These are phyloP conservation scores for Thalassaphorura encarpata DNA, from an alignment of 1,140 invertebrate genomes.

Conservation along the genomic window DNA sequence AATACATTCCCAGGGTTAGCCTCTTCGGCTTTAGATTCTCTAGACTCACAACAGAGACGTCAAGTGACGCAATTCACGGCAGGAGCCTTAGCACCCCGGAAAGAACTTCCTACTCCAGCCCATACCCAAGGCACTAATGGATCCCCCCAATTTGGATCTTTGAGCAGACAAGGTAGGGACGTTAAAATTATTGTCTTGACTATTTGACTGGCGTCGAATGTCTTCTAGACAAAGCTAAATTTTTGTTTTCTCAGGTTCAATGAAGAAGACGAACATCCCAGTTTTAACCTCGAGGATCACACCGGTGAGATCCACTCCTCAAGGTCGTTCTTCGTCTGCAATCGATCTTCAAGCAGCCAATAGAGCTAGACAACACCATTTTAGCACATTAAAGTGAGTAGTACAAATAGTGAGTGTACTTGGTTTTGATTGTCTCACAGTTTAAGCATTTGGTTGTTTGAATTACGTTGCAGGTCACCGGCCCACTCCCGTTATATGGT, in stretches of 20 bases:
- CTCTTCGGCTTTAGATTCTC: slow-evolving; percentile 17
- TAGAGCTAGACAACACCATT: slow-evolving; percentile 30
- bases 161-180: slow-evolving; percentile 20
- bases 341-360: slow-evolving; percentile 32
- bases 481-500: slow-evolving; percentile 28
- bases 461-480: too few relatives aligned
- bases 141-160: slow-evolving; percentile 2
- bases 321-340: slow-evolving; percentile 26
- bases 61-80: slow-evolving; percentile 15
- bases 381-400: slow-evolving; percentile 24
- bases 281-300: slow-evolving; percentile 22
- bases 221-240: too few relatives aligned
- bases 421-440: neutral
- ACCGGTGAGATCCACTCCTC: slow-evolving; percentile 20
- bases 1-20: slow-evolving; percentile 17
- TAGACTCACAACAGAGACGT: slow-evolving; percentile 21
- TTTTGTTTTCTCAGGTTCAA: slow-evolving; percentile 13
- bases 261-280: slow-evolving; percentile 28
- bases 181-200: neutral
- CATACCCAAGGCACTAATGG: neutral
- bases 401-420: neutral
- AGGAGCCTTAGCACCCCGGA: neutral
- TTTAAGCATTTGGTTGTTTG: neutral
- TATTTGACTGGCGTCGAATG: too few relatives aligned
- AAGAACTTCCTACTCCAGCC: neutral